Base-by-base conservation (phyloP, 2,888 invertebrate genomes). In the Nemotelus nigrinus region DNA sequence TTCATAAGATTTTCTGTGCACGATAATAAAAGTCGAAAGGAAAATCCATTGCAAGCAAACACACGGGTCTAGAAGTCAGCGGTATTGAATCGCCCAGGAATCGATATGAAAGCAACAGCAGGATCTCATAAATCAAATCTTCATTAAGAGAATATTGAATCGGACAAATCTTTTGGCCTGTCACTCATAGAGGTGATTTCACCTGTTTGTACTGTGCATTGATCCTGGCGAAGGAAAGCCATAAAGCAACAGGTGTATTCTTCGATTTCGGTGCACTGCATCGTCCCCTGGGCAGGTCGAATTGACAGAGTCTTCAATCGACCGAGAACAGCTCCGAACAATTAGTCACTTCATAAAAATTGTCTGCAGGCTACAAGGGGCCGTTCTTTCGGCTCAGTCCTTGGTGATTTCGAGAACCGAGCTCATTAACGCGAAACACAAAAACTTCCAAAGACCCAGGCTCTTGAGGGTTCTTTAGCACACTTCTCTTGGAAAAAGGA, bases 331-430 rank as follows among this genome's bases (percentile, higher is more conserved):
- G 8, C 50, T 7, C 8, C n/a, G 3, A 65, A 47, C 65, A 65
- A 65, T 65, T 65, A 65, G 65, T 65, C 65, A 65, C 65, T 10
- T 65, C 45, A 65, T 44, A 10, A 65, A 65, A 65, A 45, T 25
- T 65, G 65, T 65, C 41, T 65, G 65, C n/a, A 45, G n/a, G 3
- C 3, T 10, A 45, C 43, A 45, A 8, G 8, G 10, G 47, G 10
- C 3, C 45, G n/a, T 47, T 7, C 8, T 50, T 50, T 45, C 47
- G 65, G 47, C 47, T 65, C 47, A 45, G 65, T 65, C 65, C 45
- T 45, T 65, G 65, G 43, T 47, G 65, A 45, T 10, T 65, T 8
- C 10, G 41, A 65, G 65, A 45, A 47, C 65, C 47, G 65, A 65
- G 65, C 47, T 65, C n/a, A 65, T 65, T 65, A 47, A 3, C 3